Percentiles rank a stretch among this genome's conserved stretches.
These are phyloP conservation scores for Helogale parvula DNA, from an alignment of 2,113 vertebrate species.

Conservation along the genomic window DNA sequence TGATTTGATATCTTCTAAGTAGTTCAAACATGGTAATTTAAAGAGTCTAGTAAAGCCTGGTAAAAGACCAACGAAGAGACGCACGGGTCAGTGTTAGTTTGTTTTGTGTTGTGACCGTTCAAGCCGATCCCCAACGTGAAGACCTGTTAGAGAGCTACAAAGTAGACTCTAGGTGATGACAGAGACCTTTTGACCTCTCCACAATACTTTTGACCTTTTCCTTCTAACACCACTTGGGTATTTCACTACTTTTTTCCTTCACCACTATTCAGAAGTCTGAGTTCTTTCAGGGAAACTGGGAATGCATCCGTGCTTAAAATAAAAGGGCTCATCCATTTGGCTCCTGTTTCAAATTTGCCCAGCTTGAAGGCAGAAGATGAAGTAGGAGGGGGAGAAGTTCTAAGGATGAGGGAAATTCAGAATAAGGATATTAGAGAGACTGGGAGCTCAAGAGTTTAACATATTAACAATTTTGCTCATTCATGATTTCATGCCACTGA, in stretches of 20 bases:
- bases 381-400: neutral
- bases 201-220: neutral
- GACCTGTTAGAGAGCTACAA: neutral
- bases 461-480: slow-evolving; percentile 11
- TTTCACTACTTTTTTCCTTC: neutral
- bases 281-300: neutral
- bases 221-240: neutral
- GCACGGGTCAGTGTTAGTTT: neutral
- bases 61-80: neutral
- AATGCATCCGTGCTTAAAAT: neutral
- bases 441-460: neutral
- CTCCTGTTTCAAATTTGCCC: neutral
- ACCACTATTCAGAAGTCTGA: neutral
- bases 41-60: neutral
- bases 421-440: neutral
- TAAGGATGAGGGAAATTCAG: neutral
- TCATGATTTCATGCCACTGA: neutral
- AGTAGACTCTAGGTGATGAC: neutral
- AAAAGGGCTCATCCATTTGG: neutral
- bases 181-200: neutral
- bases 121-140: neutral
- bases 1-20: neutral
- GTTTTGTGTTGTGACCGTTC: neutral
- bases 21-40: neutral
- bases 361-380: neutral